Conservation (phyloP, 2,113 vertebrate genomes). For the Plectropomus leopardus region DNA sequence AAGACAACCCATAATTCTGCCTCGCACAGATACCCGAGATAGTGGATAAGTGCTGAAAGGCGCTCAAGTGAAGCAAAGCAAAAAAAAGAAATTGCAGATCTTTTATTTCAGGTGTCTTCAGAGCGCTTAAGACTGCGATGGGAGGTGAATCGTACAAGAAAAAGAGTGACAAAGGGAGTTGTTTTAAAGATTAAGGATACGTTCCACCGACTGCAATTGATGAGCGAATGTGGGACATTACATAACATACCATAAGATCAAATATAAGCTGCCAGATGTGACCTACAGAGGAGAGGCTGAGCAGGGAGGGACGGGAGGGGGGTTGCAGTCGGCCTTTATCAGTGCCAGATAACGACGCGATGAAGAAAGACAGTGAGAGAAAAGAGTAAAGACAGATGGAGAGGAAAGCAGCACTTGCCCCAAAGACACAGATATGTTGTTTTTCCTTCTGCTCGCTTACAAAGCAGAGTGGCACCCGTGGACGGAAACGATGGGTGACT, state of each 20-base stretch:
- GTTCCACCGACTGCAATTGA: not conserved
- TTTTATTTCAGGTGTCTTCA: not conserved
- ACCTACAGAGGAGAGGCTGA: constrained; percentile 42
- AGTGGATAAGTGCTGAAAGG: constrained; percentile 17
- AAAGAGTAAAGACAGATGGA: constrained; percentile 29
- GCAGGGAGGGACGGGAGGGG: not conserved
- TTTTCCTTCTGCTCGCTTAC: constrained; percentile 46
- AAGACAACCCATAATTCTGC: constrained; percentile 14
- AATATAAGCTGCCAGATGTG: constrained; percentile 69
- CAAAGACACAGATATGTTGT: constrained; percentile 53
- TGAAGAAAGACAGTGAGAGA: not conserved
- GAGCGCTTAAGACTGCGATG: not conserved
- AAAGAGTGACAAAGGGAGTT: not conserved
- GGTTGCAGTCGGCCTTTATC: constrained; percentile 5
- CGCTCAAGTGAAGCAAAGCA: not conserved
- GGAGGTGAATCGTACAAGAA: not conserved
- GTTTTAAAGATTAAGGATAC: not conserved
- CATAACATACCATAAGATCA: constrained; percentile 38
- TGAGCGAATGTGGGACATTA: constrained; percentile 22
- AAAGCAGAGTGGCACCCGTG: constrained; percentile 40
- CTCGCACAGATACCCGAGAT: not conserved
- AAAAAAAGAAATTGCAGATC: not conserved
- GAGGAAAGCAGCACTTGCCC: constrained; percentile 28
- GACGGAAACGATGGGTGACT: constrained; percentile 53
- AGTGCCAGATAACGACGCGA: constrained; percentile 1